Conservation (phyloP, 2,113 vertebrate genomes). For the Mesocricetus auratus region DNA sequence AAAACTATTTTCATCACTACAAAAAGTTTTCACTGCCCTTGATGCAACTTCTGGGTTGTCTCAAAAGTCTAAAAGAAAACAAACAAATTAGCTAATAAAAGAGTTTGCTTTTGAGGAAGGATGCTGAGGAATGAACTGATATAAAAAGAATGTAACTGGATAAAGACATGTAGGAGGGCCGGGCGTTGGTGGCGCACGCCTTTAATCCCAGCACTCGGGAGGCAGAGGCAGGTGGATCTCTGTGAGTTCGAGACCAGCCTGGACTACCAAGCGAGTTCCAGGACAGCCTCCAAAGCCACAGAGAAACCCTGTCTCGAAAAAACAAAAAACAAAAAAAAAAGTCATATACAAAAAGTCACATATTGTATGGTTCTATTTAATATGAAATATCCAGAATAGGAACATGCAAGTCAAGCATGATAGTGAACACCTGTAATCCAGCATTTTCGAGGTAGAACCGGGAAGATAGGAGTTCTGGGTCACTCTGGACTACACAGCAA, state of each 20-base stretch:
- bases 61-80: neutral
- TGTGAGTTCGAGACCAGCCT: too few species aligned
- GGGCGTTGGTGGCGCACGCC: too few species aligned
- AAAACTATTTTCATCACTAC: neutral
- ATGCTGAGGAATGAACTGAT: neutral
- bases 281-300: too few species aligned
- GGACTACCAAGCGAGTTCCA: too few species aligned
- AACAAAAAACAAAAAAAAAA: neutral
- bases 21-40: neutral
- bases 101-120: neutral
- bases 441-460: neutral
- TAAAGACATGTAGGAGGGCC: neutral
- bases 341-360: neutral
- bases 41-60: neutral
- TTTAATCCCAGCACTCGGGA: too few species aligned
- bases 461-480: neutral
- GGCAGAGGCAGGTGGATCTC: too few species aligned
- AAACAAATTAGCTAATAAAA: neutral
- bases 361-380: neutral
- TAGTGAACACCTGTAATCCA: neutral
- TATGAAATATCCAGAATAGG: conserved; percentile 27
- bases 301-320: neutral
- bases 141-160: neutral
- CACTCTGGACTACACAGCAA: neutral
- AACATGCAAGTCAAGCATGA: neutral